Evolutionary conservation across 2,797 vertebrate species (phyloP).

Genomic region (Phalanger gymnotis): DNA sequence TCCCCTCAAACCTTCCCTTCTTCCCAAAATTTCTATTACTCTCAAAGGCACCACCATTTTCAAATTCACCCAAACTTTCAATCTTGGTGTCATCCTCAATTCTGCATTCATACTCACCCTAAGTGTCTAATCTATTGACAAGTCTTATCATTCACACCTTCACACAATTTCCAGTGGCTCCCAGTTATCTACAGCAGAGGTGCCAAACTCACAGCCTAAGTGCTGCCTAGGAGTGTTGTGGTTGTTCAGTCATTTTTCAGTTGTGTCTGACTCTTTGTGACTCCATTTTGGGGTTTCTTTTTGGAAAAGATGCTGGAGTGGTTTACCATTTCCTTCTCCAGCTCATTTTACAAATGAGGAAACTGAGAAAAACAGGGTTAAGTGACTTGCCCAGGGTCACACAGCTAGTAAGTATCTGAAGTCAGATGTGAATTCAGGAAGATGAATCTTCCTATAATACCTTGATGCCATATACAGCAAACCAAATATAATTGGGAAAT

Average conservation of each 20-base stretch:
- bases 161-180: not conserved
- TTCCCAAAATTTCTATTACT: not conserved
- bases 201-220: no score
- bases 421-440: not conserved
- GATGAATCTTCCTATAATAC: not conserved
- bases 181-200: no score
- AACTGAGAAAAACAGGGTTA: no score
- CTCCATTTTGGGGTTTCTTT: no score
- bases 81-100: not conserved
- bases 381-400: no score
- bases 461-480: not conserved
- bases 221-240: no score
- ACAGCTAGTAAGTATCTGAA: not conserved
- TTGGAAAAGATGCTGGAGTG: no score
- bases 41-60: not conserved
- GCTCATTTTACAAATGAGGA: no score
- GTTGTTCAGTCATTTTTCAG: no score
- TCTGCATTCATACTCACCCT: not conserved
- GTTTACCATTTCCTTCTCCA: no score
- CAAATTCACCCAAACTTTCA: not conserved
- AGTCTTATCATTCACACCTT: not conserved
- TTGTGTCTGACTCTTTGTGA: no score
- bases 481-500: not conserved
- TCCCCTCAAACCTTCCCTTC: not conserved
- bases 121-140: not conserved